Conservation (phyloP, 2,888 invertebrate genomes). For the Tinea trinotella region DNA sequence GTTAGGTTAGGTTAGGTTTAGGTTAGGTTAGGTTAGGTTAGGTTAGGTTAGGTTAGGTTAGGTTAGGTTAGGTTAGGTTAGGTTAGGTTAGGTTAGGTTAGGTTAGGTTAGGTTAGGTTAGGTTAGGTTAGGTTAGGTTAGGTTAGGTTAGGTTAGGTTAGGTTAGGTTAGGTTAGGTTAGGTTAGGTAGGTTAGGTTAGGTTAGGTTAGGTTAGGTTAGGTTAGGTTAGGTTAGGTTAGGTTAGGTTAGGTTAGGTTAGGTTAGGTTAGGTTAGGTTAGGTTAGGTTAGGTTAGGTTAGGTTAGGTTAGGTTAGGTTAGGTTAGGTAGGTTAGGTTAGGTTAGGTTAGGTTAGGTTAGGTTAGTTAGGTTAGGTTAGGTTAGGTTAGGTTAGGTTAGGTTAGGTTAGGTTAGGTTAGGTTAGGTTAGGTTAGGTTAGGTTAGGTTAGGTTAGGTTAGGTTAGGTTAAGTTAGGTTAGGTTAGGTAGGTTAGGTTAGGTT, state of each 20-base stretch:
- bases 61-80: slow-evolving; percentile 23
- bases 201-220: slow-evolving; percentile 23
- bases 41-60: slow-evolving; percentile 23
- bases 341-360: slow-evolving; percentile 21
- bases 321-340: no score
- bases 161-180: slow-evolving; percentile 26
- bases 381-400: slow-evolving; percentile 21
- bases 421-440: slow-evolving; percentile 21
- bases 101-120: slow-evolving; percentile 23
- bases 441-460: slow-evolving; percentile 20
- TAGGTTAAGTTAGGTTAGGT: slow-evolving; percentile 19
- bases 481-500: no score
- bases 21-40: no score
- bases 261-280: slow-evolving; percentile 22
- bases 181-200: no score
- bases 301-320: slow-evolving; percentile 21
- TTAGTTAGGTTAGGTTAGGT: slow-evolving; percentile 21
- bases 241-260: slow-evolving; percentile 21
- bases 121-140: slow-evolving; percentile 24
- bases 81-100: slow-evolving; percentile 23
- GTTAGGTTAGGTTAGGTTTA: no score
- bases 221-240: slow-evolving; percentile 21
- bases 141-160: slow-evolving; percentile 26
- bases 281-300: slow-evolving; percentile 21
- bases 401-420: slow-evolving; percentile 21